Evolutionary conservation across 2,888 invertebrate species (phyloP).

Genomic region (Polymixis flavicincta): DNA sequence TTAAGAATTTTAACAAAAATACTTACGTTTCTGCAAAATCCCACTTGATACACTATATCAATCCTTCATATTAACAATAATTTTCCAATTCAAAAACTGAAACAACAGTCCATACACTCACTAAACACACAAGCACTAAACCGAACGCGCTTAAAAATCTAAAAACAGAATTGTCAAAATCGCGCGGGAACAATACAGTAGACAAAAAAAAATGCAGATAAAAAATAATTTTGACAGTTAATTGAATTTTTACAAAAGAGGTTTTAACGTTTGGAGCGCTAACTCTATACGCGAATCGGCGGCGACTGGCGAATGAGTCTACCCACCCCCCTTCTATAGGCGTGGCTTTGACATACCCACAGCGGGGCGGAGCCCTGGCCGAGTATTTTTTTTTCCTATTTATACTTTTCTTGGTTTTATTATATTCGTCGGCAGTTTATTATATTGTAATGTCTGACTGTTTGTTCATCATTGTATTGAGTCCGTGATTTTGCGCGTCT

Average conservation of each 20-base stretch:
- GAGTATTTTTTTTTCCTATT: slow-evolving; percentile 77
- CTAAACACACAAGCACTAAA: slow-evolving; percentile 62
- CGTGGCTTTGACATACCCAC: slow-evolving; percentile 76
- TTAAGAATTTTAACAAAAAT: not conserved
- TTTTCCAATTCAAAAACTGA: slow-evolving; percentile 38
- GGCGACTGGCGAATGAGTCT: slow-evolving; percentile 83
- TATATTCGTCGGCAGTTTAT: slow-evolving; percentile 82
- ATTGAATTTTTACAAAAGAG: slow-evolving; percentile 66
- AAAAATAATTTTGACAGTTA: slow-evolving; percentile 62
- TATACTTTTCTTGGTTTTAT: slow-evolving; percentile 80
- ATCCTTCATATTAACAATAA: slow-evolving; percentile 63
- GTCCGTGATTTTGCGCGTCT: slow-evolving; percentile 75
- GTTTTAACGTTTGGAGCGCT: slow-evolving; percentile 71
- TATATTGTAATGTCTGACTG: slow-evolving; percentile 86
- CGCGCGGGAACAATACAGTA: slow-evolving; percentile 52
- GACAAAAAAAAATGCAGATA: slow-evolving; percentile 51
- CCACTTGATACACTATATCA: slow-evolving; percentile 55
- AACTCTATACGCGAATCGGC: slow-evolving; percentile 83
- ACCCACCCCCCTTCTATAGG: slow-evolving; percentile 76
- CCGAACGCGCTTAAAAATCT: slow-evolving; percentile 55
- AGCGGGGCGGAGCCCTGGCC: slow-evolving; percentile 75
- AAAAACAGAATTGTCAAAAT: slow-evolving; percentile 58
- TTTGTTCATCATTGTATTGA: slow-evolving; percentile 80
- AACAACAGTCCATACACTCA: slow-evolving; percentile 63
- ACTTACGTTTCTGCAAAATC: slow-evolving; percentile 64